Evolutionary conservation across 2,113 vertebrate genomes (phyloP), one percentile per base, ranked within the genome.

Genomic region (Oncorhynchus mykiss): DNA sequence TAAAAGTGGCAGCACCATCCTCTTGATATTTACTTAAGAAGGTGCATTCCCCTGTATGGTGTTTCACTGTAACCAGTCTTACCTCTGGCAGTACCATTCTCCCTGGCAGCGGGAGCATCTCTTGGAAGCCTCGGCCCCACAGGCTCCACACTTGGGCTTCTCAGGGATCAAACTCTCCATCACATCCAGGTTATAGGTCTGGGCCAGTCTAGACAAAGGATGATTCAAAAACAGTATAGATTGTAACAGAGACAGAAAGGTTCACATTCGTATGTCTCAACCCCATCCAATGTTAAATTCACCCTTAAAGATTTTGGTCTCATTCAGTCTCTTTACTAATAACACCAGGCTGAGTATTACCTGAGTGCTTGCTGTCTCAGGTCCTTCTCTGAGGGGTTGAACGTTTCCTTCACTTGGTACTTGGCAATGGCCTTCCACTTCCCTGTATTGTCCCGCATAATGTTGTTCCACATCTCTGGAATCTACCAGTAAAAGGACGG

Each of bases 341-440:
- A 9, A 11, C 13, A 65, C 39, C 39, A 45, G 39, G 8, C 4
- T 11, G 0, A 27, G 64, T 25, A 73, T 88, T 82, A 98, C 98
- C 96, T 96, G 70, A 5, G 78, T 1, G 96, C 97, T 77, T 96
- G 96, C 1, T 87, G 80, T 78, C 85, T 93, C 83, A 99, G 85
- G 51, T 99, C 96, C 72, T 93, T 91, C 48, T 96, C 93, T 0
- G 95, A 96, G 76, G 90, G 95, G 80, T 83, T 96, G 89, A 99
- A 99, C 0, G 90, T 74, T 0, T 85, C 82, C 73, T 91, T 94
- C 71, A 97, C 94, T 86, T 99, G 97, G 82, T 97, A 86, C 87
- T 99, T 98, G 67, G 96, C 95, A 1, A 97, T 94, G 5, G 95
- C 96, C 71, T 96, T 94, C 97, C 97, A 99, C 84, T 96, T 99